These are phyloP conservation scores for Ethmia dodecea DNA, from an alignment of 2,888 invertebrate genomes.

Conservation along the genomic window DNA sequence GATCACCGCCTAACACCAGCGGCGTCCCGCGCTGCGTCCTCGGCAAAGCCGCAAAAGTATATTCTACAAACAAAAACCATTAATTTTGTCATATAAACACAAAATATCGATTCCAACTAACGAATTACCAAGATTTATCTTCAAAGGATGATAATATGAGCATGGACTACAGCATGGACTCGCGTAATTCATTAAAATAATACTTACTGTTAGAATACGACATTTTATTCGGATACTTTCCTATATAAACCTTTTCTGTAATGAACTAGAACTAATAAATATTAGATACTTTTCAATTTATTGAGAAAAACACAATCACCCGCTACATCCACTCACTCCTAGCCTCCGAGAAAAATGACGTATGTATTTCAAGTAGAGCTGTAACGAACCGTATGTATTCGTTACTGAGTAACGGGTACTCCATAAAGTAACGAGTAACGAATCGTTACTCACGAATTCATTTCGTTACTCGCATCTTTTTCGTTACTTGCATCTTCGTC, in stretches of 20 bases:
- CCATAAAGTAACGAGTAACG: too few relatives aligned
- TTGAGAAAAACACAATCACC: constrained; percentile 62
- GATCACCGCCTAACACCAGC: constrained; percentile 95
- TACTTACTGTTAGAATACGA: constrained; percentile 73
- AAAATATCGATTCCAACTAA: background rate
- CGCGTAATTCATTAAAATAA: too few relatives aligned
- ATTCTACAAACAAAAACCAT: constrained; percentile 82
- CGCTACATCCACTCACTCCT: constrained; percentile 56
- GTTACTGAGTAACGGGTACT: too few relatives aligned
- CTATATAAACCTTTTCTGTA: constrained; percentile 41
- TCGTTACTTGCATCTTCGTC: too few relatives aligned
- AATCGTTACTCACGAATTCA: too few relatives aligned
- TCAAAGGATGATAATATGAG: background rate
- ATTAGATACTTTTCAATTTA: constrained; percentile 56
- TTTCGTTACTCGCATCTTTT: too few relatives aligned
- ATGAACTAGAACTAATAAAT: constrained; percentile 38
- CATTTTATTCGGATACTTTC: constrained; percentile 52
- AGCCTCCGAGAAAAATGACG: constrained; percentile 66
- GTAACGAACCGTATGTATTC: too few relatives aligned
- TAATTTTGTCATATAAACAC: too few relatives aligned
- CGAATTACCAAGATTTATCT: constrained; percentile 2
- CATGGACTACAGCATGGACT: too few relatives aligned
- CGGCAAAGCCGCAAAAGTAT: constrained; percentile 95
- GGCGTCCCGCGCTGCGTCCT: constrained; percentile 96
- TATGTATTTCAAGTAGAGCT: constrained; percentile 39